These are phyloP conservation scores for Taphrorychus bicolor DNA, from an alignment of 2,888 invertebrate genomes.

Conservation along the genomic window DNA sequence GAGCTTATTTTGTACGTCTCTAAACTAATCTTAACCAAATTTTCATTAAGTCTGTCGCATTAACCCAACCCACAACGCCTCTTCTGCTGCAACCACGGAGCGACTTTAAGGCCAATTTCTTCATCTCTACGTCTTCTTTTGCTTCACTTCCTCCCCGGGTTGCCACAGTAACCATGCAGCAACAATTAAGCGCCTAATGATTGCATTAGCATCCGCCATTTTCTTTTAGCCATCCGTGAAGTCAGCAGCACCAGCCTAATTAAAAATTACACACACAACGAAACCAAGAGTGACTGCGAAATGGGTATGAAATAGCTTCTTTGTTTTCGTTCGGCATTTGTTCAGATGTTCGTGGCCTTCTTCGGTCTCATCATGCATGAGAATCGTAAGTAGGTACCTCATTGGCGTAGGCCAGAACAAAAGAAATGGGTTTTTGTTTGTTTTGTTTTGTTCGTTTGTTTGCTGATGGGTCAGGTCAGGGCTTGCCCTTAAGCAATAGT, in stretches of 20 bases:
- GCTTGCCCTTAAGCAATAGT: background rate
- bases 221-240: conserved; percentile 41
- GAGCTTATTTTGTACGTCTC: background rate
- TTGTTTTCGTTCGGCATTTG: conserved; percentile 43
- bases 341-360: conserved; percentile 36
- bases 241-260: conserved; percentile 51
- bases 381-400: conserved; percentile 18
- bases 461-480: conserved; percentile 3
- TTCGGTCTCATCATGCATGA: conserved; percentile 28
- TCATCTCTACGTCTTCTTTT: conserved; percentile 22
- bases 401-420: background rate
- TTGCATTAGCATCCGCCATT: conserved; percentile 41
- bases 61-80: too few species aligned
- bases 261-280: conserved; percentile 52
- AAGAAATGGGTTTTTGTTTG: background rate
- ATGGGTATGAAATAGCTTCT: conserved; percentile 51
- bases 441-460: background rate
- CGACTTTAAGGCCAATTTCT: conserved; percentile 15
- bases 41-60: too few species aligned
- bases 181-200: conserved; percentile 37
- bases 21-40: background rate
- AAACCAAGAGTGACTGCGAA: conserved; percentile 54
- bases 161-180: conserved; percentile 33
- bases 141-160: conserved; percentile 29
- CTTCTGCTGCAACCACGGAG: background rate